Base-by-base conservation (phyloP, 2,888 invertebrate species). In the Drosophila falleni region DNA sequence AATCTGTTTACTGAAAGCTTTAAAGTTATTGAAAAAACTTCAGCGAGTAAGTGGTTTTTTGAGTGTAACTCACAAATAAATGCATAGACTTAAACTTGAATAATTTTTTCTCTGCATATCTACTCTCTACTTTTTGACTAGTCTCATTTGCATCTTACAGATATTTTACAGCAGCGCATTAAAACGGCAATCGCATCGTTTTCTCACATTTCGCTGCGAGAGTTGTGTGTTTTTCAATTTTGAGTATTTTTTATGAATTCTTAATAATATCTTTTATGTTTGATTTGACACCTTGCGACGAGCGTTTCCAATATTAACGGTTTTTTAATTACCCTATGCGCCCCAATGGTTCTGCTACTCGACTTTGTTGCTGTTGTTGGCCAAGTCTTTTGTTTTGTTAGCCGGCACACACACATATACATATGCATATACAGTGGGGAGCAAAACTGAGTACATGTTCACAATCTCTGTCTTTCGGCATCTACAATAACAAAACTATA, bases 191-290 rank as follows among this genome's bases (percentile, higher is more conserved):
- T 69, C 53, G 37, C 53, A 35, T 4, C 23, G 23, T 75, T 84
- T 85, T 89, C 78, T 87, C 90, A 80, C 90, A 83, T 89, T 77
- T 86, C 68, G 65, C 50, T 41, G 35, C 47, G 50, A 62, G 58
- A 26, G 46, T 29, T 29, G 35, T 26, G 23, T 15, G 58, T 67
- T 72, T 86, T 82, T 88, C 80, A 79, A 71, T 84, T 61, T 54
- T 81, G 61, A 61, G 39, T 44, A 71, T 58, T 75, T 29, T 80
- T 78, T 84, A 88, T 84, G 89, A 67, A 82, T 84, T 88, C 87
- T 74, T 83, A 77, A 86, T 87, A 90, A 87, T 90, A 84, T 89
- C 73, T 87, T 84, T 87, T 87, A 87, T 89, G 89, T 87, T 90
- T 90, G 90, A 81, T 90, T 87, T 87, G 90, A 87, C 86, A 87